phyloP scores from a whole-genome alignment of 2,888 invertebrate genomes.

The Epinotia ramella region DNA sequence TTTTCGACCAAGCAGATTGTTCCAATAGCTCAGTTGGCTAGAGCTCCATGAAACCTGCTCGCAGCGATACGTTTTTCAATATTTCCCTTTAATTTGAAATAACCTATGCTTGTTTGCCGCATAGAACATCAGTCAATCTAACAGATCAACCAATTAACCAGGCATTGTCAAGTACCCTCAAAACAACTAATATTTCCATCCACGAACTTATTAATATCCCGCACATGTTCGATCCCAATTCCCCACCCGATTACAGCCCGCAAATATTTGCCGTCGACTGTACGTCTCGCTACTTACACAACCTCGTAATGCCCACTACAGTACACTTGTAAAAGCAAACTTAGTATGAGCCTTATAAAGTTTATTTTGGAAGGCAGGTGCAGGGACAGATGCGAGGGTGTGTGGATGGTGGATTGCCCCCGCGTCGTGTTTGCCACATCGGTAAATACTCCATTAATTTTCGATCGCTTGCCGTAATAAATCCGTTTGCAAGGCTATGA shows the following conservation, averaged over 20 bases:
- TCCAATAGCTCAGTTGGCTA: no score
- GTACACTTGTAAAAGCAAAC: not conserved
- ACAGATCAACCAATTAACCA: conserved; percentile 34
- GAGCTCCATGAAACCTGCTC: no score
- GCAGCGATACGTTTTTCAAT: no score
- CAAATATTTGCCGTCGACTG: conserved; percentile 64
- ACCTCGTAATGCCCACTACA: not conserved
- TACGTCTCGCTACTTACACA: not conserved
- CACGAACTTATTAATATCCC: conserved; percentile 35
- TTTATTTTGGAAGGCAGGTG: not conserved
- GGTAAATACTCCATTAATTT: conserved; percentile 43
- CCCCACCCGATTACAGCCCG: conserved; percentile 67
- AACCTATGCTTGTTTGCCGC: no score
- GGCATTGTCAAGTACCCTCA: conserved; percentile 9
- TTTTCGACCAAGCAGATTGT: no score
- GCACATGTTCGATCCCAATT: conserved; percentile 54
- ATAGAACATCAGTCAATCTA: not conserved
- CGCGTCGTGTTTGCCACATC: conserved; percentile 36
- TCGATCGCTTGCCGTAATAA: conserved; percentile 38
- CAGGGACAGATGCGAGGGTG: not conserved
- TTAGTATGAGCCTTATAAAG: not conserved
- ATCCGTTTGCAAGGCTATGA: conserved; percentile 31
- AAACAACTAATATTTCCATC: conserved; percentile 40
- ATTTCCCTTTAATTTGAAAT: no score
- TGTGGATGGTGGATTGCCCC: not conserved